A percentile compares a stretch with the other conserved stretches of the same genome.
phyloP scores from a whole-genome alignment of 2,797 vertebrate species.

The Pipistrellus pipistrellus region DNA sequence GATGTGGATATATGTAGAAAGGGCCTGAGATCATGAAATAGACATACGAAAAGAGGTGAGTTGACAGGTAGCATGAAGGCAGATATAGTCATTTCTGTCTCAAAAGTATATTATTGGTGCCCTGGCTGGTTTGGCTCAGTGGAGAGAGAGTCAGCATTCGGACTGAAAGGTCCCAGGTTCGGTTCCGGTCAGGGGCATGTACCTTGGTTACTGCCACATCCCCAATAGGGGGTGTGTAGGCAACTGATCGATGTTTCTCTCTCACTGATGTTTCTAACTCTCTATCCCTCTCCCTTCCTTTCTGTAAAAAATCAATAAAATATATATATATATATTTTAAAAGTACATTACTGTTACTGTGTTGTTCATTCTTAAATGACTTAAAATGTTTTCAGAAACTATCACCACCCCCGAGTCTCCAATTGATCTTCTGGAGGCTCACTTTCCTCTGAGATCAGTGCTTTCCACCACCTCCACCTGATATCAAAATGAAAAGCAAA shows the following conservation, averaged over 20 bases:
- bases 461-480: not conserved
- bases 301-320: too few species aligned
- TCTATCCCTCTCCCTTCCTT: too few species aligned
- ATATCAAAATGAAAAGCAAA: constrained; percentile 48
- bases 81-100: not conserved
- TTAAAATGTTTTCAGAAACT: constrained; percentile 6
- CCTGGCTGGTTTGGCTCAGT: too few species aligned
- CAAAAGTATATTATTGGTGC: not conserved
- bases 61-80: not conserved
- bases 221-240: too few species aligned
- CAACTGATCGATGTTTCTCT: too few species aligned
- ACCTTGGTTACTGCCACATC: too few species aligned
- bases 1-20: not conserved
- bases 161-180: too few species aligned
- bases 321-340: too few species aligned
- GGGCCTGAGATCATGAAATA: not conserved
- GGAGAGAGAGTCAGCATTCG: too few species aligned
- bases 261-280: too few species aligned
- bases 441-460: not conserved
- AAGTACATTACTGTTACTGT: not conserved
- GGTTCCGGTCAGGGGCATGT: too few species aligned
- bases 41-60: not conserved
- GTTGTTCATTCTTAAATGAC: not conserved
- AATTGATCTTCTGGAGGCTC: not conserved
- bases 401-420: not conserved